phyloP scores from a whole-genome alignment of 2,113 vertebrate genomes.

The Gracilinanus agilis region DNA sequence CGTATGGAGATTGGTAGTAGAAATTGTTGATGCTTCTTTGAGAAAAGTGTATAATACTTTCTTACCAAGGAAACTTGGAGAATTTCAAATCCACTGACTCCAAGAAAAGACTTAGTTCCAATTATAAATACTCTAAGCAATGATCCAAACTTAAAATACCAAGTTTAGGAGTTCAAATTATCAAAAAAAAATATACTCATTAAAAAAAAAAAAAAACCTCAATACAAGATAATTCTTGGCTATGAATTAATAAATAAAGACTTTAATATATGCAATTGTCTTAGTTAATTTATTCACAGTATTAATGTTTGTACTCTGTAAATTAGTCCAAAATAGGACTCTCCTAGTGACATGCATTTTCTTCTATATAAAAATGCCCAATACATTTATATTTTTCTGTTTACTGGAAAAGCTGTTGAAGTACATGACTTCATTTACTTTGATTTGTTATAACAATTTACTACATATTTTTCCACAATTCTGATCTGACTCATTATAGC shows the following conservation, averaged over 20 bases:
- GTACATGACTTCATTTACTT: slow-evolving; percentile 33
- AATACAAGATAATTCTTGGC: not conserved
- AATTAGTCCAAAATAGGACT: slow-evolving; percentile 41
- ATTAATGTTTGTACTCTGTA: not conserved
- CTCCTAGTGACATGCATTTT: slow-evolving; percentile 31
- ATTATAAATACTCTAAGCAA: not conserved
- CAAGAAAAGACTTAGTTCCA: not conserved
- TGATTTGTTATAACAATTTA: slow-evolving; percentile 48
- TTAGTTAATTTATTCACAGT: slow-evolving; percentile 35
- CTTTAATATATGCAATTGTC: not conserved
- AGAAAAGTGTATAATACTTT: not conserved
- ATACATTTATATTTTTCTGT: slow-evolving; percentile 55
- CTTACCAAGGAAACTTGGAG: not conserved
- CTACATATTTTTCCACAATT: slow-evolving; percentile 47
- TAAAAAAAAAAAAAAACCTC: not conserved
- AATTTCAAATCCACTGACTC: not conserved
- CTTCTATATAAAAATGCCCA: slow-evolving; percentile 45
- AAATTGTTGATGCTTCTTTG: not conserved
- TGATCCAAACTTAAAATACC: not conserved
- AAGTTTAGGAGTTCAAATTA: not conserved
- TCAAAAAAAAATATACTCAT: not conserved
- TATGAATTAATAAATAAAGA: not conserved
- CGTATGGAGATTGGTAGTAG: not conserved
- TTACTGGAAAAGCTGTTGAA: slow-evolving; percentile 57
- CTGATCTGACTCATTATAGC: slow-evolving; percentile 35